These are phyloP conservation scores for Ascidia mentula DNA, from an alignment of 23 tunicate species.

Conservation along the genomic window DNA sequence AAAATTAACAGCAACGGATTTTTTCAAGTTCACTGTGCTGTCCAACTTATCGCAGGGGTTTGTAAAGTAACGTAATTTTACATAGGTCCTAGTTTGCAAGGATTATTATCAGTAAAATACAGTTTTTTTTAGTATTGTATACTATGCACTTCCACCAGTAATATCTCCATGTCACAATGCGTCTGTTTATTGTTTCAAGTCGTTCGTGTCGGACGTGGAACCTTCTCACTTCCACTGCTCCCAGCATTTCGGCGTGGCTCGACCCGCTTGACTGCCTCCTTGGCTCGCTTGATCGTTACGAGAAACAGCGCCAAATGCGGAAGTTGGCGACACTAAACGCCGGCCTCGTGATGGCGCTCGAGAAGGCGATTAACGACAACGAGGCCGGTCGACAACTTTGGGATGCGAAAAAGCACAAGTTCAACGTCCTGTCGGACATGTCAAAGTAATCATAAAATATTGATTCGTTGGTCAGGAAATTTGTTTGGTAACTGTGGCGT, in stretches of 20 bases:
- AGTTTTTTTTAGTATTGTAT: no score
- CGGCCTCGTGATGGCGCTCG: conserved; percentile 30
- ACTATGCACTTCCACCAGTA: no score
- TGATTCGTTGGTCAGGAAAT: no score
- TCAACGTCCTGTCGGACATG: conserved; percentile 34
- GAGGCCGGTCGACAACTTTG: conserved; percentile 20
- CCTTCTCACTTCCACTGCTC: conserved; percentile 54
- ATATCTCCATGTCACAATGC: no score
- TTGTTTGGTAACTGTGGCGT: no score
- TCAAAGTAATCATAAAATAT: conserved; percentile 51
- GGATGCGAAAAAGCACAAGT: conserved; percentile 30
- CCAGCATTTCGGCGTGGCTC: conserved; percentile 70
- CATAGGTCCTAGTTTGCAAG: no score
- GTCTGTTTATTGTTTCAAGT: conserved; percentile 20
- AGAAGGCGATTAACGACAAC: conserved; percentile 1
- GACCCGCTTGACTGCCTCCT: conserved; percentile 60
- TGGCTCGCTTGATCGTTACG: conserved; percentile 16
- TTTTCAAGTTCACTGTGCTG: no score
- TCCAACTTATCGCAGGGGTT: no score
- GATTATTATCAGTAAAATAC: no score
- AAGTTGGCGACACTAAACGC: conserved; percentile 22
- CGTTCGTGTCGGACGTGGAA: conserved; percentile 66
- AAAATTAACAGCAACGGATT: no score
- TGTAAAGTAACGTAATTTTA: no score
- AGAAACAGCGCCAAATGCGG: conserved; percentile 7